These are phyloP conservation scores for Troglohyphantes excavatus DNA, from an alignment of 2,888 invertebrate species.

Conservation along the genomic window DNA sequence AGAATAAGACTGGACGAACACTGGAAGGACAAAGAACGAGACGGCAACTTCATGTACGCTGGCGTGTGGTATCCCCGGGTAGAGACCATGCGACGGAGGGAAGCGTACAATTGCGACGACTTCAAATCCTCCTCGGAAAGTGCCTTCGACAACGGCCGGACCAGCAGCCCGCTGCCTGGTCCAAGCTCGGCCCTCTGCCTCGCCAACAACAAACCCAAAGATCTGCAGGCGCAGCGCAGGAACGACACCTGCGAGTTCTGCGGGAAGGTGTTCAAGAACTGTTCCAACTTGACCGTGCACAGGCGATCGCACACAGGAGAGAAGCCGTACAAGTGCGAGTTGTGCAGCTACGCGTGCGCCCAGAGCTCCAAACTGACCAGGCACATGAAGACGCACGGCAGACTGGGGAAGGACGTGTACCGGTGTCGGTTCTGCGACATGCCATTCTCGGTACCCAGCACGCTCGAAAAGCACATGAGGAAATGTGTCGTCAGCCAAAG, in stretches of 20 bases:
- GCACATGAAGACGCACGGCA: slow-evolving; percentile 99
- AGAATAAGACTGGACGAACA: slow-evolving; percentile 88
- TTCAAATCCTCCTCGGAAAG: slow-evolving; percentile 79
- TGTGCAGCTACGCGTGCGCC: slow-evolving; percentile 99
- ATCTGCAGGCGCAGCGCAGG: slow-evolving; percentile 85
- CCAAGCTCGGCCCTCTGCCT: slow-evolving; percentile 79
- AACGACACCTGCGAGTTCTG: slow-evolving; percentile 98
- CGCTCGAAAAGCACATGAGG: slow-evolving; percentile 99
- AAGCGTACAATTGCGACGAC: slow-evolving; percentile 31
- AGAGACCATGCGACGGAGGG: slow-evolving; percentile 82
- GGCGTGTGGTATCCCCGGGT: slow-evolving; percentile 92
- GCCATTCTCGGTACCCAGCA: slow-evolving; percentile 99
- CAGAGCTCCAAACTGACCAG: slow-evolving; percentile 99
- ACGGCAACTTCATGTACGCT: slow-evolving; percentile 81
- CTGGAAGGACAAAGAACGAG: slow-evolving; percentile 83
- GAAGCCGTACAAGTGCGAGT: slow-evolving; percentile 99
- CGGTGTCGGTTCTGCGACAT: slow-evolving; percentile 99
- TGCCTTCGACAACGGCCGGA: slow-evolving; percentile 79
- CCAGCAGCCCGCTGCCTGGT: slow-evolving; percentile 81
- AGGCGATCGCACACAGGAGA: slow-evolving; percentile 98
- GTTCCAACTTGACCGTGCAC: slow-evolving; percentile 99
- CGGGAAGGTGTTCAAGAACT: slow-evolving; percentile 94
- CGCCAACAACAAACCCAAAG: slow-evolving; percentile 84
- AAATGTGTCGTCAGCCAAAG: slow-evolving; percentile 98
- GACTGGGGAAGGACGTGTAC: slow-evolving; percentile 98